These are phyloP conservation scores for Corynorhinus townsendii DNA, from an alignment of 2,113 vertebrate genomes.

Conservation along the genomic window DNA sequence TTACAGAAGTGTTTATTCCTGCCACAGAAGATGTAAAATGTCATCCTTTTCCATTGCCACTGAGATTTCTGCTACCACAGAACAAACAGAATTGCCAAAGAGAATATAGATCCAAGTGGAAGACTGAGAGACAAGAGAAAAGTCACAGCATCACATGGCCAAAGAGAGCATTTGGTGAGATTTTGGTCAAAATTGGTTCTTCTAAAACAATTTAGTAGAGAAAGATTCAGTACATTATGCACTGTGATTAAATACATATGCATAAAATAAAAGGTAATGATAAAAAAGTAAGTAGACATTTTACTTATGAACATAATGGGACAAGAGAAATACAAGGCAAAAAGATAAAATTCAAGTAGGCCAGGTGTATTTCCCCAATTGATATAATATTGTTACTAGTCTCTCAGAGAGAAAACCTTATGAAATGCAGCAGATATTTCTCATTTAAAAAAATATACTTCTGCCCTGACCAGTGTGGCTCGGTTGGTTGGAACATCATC, in stretches of 20 bases:
- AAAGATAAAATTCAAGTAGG: neutral
- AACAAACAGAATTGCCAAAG: slow-evolving; percentile 15
- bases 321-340: neutral
- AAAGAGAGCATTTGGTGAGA: neutral
- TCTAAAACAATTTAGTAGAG: neutral
- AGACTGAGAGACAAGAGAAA: neutral
- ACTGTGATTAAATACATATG: neutral
- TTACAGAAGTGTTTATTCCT: slow-evolving; percentile 31
- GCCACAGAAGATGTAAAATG: slow-evolving; percentile 23
- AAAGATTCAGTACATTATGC: neutral
- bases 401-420: neutral
- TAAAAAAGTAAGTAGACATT: neutral
- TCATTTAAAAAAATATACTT: neutral
- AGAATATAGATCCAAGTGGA: slow-evolving; percentile 1
- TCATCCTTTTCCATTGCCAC: neutral
- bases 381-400: neutral
- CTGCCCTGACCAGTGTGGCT: neutral
- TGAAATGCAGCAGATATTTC: neutral
- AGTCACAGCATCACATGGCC: neutral
- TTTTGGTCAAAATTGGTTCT: neutral
- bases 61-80: slow-evolving; percentile 18
- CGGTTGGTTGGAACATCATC: neutral
- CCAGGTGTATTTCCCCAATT: neutral
- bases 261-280: slow-evolving; percentile 7
- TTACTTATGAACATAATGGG: neutral